Conservation (phyloP, 37 sponge, comb jelly and placozoan species). For the Tethya wilhelma region DNA sequence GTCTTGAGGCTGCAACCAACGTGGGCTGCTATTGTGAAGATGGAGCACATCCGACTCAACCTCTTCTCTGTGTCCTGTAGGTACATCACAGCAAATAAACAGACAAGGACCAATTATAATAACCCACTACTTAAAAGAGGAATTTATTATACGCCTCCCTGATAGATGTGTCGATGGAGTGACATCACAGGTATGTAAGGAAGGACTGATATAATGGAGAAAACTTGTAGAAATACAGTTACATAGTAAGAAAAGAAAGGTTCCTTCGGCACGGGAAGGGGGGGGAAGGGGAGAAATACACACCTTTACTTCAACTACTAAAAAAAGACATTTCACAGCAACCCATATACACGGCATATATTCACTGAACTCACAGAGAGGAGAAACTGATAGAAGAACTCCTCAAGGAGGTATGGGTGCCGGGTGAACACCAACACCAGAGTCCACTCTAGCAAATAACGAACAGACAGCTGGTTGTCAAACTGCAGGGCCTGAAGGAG, state of each 20-base stretch:
- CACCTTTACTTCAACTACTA: not conserved
- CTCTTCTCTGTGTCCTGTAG: conserved; percentile 36
- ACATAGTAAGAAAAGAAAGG: not conserved
- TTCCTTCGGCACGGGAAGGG: no score
- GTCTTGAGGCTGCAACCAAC: conserved; percentile 28
- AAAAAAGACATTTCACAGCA: not conserved
- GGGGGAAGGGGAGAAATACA: no score
- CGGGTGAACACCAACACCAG: conserved; percentile 19
- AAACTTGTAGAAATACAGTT: not conserved
- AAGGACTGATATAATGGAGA: not conserved
- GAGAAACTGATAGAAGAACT: conserved; percentile 12
- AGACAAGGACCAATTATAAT: no score
- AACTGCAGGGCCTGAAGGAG: conserved; percentile 40
- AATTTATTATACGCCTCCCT: not conserved
- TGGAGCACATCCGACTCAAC: conserved; percentile 47
- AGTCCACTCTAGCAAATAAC: conserved; percentile 77
- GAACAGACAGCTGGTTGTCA: conserved; percentile 86
- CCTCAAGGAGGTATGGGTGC: conserved; percentile 23
- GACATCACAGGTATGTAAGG: not conserved
- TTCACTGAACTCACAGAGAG: conserved; percentile 7
- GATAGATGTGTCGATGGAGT: no score
- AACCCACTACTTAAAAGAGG: no score
- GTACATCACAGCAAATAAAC: no score
- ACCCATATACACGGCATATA: not conserved
- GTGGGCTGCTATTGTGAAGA: conserved; percentile 55